phyloP scores from a whole-genome alignment of 1,140 invertebrate species.

The Drosophila serrata region DNA sequence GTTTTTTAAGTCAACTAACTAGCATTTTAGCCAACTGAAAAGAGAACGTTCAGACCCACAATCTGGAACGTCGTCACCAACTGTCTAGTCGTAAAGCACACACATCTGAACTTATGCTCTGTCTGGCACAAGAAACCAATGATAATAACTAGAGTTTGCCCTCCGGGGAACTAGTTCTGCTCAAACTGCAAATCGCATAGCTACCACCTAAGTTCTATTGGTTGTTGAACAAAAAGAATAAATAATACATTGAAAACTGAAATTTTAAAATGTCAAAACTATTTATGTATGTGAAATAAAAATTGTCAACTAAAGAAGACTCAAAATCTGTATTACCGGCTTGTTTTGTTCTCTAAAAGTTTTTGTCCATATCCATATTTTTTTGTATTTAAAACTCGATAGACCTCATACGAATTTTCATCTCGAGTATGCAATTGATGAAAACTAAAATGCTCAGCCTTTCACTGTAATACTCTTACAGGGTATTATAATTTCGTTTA shows the following conservation, averaged over 20 bases:
- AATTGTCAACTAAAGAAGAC: conserved; percentile 38
- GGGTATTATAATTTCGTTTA: too few relatives aligned
- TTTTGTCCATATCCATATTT: too few relatives aligned
- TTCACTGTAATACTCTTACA: too few relatives aligned
- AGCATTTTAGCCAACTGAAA: conserved; percentile 30
- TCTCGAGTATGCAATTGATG: too few relatives aligned
- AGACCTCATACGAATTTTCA: too few relatives aligned
- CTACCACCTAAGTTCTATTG: conserved; percentile 64
- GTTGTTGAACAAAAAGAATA: conserved; percentile 58
- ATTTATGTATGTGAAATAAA: conserved; percentile 83
- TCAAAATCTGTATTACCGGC: background rate
- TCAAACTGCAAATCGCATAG: conserved; percentile 54
- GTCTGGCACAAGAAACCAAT: conserved; percentile 27
- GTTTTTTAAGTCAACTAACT: conserved; percentile 62
- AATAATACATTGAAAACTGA: conserved; percentile 33
- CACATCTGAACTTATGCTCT: conserved; percentile 40
- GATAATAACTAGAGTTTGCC: conserved; percentile 12
- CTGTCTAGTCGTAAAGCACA: conserved; percentile 60
- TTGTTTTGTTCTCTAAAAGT: background rate
- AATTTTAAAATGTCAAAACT: conserved; percentile 65
- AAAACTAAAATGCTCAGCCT: too few relatives aligned
- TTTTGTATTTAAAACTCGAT: too few relatives aligned
- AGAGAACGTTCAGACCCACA: background rate
- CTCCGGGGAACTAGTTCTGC: conserved; percentile 33
- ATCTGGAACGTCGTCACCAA: conserved; percentile 1